These are phyloP conservation scores for Porphyrio hochstetteri DNA, from an alignment of 2,113 vertebrate species.

Conservation along the genomic window DNA sequence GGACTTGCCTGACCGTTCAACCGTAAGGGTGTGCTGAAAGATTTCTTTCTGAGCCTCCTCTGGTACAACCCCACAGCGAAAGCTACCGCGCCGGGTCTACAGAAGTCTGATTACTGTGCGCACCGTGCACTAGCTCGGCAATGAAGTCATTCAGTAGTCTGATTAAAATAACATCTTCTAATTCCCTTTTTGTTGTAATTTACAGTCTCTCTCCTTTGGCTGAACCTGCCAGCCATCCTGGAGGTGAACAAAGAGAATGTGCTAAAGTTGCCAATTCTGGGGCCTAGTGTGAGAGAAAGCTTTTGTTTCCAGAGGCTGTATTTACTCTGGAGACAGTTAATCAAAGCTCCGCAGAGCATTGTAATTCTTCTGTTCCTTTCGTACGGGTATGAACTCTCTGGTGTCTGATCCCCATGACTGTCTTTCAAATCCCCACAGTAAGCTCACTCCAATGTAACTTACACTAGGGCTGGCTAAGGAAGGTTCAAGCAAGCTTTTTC, in stretches of 20 bases:
- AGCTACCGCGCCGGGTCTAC: background rate
- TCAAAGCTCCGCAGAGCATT: slow-evolving; percentile 58
- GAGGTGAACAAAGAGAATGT: slow-evolving; percentile 73
- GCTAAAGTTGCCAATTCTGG: slow-evolving; percentile 70
- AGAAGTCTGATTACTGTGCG: slow-evolving; percentile 31
- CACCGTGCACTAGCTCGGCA: background rate
- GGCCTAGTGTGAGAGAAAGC: slow-evolving; percentile 63
- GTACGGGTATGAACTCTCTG: background rate
- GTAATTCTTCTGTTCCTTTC: slow-evolving; percentile 60
- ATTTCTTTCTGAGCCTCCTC: slow-evolving; percentile 40
- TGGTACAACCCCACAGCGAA: background rate
- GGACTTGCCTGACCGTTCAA: slow-evolving; percentile 24
- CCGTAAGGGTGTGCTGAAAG: slow-evolving; percentile 44
- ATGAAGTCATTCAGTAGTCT: slow-evolving; percentile 60
- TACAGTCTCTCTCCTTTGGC: slow-evolving; percentile 72
- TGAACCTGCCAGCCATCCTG: slow-evolving; percentile 73
- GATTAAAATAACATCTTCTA: slow-evolving; percentile 72
- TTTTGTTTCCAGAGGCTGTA: slow-evolving; percentile 70
- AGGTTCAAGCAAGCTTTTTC: background rate
- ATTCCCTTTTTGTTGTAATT: slow-evolving; percentile 71
- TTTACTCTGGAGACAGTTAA: slow-evolving; percentile 70
- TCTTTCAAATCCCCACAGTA: slow-evolving; percentile 33
- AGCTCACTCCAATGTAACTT: slow-evolving; percentile 31
- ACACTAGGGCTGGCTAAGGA: background rate
- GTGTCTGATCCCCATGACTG: slow-evolving; percentile 25